Conservation (phyloP, 2,888 invertebrate species). For the Pinctada fucata region DNA sequence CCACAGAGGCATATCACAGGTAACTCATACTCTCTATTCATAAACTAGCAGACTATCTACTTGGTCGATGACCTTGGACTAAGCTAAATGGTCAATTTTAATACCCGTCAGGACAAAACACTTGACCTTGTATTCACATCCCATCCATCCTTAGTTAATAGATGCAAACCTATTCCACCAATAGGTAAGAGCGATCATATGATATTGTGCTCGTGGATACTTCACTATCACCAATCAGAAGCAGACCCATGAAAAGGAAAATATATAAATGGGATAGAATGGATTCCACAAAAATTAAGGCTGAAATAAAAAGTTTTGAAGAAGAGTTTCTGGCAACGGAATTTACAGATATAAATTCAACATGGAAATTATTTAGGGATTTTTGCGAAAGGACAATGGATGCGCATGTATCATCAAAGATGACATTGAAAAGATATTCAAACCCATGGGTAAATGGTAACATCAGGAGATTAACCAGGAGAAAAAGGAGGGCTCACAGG, state of each 20-base stretch:
- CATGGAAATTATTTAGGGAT: conserved; percentile 1
- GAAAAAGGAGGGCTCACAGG: neutral
- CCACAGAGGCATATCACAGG: neutral
- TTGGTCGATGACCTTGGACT: neutral
- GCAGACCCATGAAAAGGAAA: neutral
- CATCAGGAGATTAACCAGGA: neutral
- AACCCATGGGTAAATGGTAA: neutral
- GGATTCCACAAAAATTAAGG: neutral
- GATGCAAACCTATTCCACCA: conserved; percentile 1
- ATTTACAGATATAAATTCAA: neutral
- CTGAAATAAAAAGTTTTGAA: neutral
- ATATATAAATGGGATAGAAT: neutral
- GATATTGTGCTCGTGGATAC: neutral
- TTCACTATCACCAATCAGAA: neutral
- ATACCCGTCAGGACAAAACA: neutral
- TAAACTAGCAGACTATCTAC: neutral
- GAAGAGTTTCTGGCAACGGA: neutral
- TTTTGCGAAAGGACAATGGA: neutral
- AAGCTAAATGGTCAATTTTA: neutral
- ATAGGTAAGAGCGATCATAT: conserved; percentile 1
- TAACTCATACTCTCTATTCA: neutral
- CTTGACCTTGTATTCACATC: conserved; percentile 6
- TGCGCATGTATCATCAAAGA: neutral
- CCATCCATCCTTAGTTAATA: neutral
- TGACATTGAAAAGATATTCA: neutral